phyloP scores from a whole-genome alignment of 2,797 vertebrate genomes.

The Nyctibius grandis region DNA sequence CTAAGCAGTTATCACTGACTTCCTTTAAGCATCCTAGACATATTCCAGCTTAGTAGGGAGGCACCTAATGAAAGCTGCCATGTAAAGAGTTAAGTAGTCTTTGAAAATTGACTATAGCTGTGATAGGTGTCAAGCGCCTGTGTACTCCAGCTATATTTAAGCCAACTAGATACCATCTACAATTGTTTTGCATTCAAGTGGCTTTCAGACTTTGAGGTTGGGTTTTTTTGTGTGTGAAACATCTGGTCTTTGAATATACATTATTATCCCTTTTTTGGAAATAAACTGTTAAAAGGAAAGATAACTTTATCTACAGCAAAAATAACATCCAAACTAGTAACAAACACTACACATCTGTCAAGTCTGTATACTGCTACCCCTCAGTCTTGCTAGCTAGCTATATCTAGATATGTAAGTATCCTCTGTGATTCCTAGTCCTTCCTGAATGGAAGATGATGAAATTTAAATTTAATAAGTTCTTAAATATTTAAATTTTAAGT shows the following conservation, averaged over 20 bases:
- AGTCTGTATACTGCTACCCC: not conserved
- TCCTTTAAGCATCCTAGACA: not conserved
- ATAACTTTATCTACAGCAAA: not conserved
- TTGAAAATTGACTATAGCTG: not conserved
- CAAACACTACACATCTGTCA: not conserved
- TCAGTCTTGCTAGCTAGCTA: not conserved
- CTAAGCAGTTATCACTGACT: not conserved
- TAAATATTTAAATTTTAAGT: constrained; percentile 6
- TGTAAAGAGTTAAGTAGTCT: not conserved
- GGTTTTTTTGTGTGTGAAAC: not conserved
- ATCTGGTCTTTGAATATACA: not conserved
- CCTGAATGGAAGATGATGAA: not conserved
- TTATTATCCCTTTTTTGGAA: not conserved
- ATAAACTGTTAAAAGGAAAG: not conserved
- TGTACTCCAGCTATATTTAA: not conserved
- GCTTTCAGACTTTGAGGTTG: not conserved
- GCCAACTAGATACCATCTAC: not conserved
- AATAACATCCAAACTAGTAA: not conserved
- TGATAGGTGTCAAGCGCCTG: not conserved
- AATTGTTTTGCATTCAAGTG: not conserved
- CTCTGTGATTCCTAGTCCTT: not conserved
- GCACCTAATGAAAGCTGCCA: not conserved
- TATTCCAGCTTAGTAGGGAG: not conserved
- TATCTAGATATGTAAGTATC: not conserved
- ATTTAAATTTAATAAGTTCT: not conserved